A percentile compares a stretch with the other conserved stretches of the same genome.
Conservation (phyloP, 2,888 invertebrate genomes). For the Digitonthophagus gazella region DNA sequence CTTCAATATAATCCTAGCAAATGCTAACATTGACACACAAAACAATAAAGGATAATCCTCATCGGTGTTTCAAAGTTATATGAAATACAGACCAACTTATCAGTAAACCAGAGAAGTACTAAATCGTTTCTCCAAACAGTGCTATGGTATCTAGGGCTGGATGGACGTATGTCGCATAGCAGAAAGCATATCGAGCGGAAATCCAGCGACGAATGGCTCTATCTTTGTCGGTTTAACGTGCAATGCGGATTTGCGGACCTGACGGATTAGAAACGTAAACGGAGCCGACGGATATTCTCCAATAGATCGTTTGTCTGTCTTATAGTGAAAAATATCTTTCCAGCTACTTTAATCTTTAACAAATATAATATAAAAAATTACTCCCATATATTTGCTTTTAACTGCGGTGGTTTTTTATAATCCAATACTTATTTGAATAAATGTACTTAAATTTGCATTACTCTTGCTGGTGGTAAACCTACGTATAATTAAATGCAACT, state of each 20-base stretch:
- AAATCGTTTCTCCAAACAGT: too few species aligned
- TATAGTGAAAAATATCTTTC: neutral
- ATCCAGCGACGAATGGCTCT: neutral
- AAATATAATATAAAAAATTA: neutral
- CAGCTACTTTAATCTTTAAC: neutral
- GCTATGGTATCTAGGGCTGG: too few species aligned
- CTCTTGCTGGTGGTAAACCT: too few species aligned
- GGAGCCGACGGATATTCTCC: neutral
- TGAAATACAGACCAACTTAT: too few species aligned
- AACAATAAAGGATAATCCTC: too few species aligned
- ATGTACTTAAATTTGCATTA: too few species aligned
- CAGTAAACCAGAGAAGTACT: neutral
- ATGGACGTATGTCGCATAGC: neutral
- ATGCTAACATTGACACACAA: too few species aligned
- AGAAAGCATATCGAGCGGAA: neutral
- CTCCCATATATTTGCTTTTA: too few species aligned
- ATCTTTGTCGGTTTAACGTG: neutral
- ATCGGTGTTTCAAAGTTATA: too few species aligned
- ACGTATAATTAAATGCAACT: neutral
- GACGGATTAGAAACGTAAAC: neutral
- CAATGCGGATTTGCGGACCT: neutral
- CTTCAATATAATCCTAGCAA: too few species aligned
- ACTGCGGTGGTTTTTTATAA: too few species aligned
- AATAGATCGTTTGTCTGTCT: neutral
- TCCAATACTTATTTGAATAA: too few species aligned